phyloP scores from a whole-genome alignment of 1,140 invertebrate species.

The Zaprionus taronus region DNA sequence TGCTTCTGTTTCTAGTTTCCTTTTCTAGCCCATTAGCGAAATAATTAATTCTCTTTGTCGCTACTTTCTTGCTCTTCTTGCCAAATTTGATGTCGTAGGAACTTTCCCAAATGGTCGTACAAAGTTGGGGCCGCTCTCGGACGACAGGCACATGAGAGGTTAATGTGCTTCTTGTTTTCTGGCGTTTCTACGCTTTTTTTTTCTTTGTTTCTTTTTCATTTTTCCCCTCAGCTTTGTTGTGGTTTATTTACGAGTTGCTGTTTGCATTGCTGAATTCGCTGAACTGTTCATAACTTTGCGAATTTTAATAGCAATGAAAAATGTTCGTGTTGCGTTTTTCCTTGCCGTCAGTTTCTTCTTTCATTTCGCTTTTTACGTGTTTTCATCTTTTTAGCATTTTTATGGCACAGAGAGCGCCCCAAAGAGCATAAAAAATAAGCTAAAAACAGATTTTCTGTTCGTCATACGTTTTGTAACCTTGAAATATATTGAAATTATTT shows the following conservation, averaged over 20 bases:
- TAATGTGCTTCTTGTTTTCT: conserved; percentile 46
- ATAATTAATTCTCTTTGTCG: not conserved
- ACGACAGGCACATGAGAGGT: conserved; percentile 45
- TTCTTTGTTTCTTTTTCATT: conserved; percentile 1
- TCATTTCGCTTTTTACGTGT: conserved; percentile 13
- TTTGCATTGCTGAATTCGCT: conserved; percentile 18
- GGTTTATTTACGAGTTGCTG: conserved; percentile 21
- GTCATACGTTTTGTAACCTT: conserved; percentile 65
- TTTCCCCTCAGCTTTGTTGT: conserved; percentile 5
- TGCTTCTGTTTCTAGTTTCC: not conserved
- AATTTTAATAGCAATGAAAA: conserved; percentile 23
- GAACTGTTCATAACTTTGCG: conserved; percentile 39
- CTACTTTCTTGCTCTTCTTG: not conserved
- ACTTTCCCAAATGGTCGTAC: conserved; percentile 1
- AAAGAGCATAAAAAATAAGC: conserved; percentile 36
- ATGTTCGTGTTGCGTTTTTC: conserved; percentile 20
- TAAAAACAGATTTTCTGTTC: conserved; percentile 73
- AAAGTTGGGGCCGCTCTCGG: too few species aligned
- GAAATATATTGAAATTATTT: conserved; percentile 68
- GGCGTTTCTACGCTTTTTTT: conserved; percentile 22
- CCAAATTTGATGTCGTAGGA: conserved; percentile 6
- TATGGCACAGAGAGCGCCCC: conserved; percentile 21
- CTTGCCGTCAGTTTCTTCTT: conserved; percentile 1
- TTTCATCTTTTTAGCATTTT: conserved; percentile 45
- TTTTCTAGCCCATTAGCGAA: not conserved